Evolutionary conservation across 2,888 invertebrate species (phyloP), one percentile per base, ranked within the genome.

Genomic region (Achlya flavicornis): DNA sequence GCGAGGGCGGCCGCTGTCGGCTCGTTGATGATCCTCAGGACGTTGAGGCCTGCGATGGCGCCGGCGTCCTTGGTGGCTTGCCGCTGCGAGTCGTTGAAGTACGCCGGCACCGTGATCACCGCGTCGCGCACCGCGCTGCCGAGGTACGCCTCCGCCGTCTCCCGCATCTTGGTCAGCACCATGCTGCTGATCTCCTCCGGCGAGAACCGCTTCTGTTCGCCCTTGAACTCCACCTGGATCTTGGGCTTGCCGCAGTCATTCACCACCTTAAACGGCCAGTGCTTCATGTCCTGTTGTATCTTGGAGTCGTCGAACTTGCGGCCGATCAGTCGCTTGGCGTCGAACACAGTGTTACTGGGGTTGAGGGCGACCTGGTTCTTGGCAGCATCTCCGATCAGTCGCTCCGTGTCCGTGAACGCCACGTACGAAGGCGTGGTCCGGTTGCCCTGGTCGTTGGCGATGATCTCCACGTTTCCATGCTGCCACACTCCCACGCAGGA

Each of bases 41-140:
- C 97, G 89, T 98, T 98, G 60, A 98, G 85, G 0, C 98, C 98
- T 53, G 98, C 96, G 80, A 97, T 97, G 62, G 95, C 95, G 1
- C 98, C 98, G 58, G 98, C 98, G 90, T 98, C 98, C 86, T 98
- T 98, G 46, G 98, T 98, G 58, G 97, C 96, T 86, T 96, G 96
- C 0, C 96, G 92, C 80, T 96, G 96, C 0, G 96, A 96, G 83
- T 96, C 96, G 78, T 96, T 96, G 95, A 96, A 88, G 82, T 97
- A 97, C 5, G 97, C 97, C 6, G 97, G 97, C 4, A 97, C 97
- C 3, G 97, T 97, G 77, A 97, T 92, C 3, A 97, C 97, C 0
- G 97, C 97, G 81, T 97, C 96, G 19, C 91, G 94, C 0, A 97
- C 94, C 3, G 91, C 75, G 6, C 91, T 86, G 3, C 97, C 97